A percentile compares a stretch with the other conserved stretches of the same genome.
Conservation (phyloP, 2,888 invertebrate species). For the Tillus elongatus region DNA sequence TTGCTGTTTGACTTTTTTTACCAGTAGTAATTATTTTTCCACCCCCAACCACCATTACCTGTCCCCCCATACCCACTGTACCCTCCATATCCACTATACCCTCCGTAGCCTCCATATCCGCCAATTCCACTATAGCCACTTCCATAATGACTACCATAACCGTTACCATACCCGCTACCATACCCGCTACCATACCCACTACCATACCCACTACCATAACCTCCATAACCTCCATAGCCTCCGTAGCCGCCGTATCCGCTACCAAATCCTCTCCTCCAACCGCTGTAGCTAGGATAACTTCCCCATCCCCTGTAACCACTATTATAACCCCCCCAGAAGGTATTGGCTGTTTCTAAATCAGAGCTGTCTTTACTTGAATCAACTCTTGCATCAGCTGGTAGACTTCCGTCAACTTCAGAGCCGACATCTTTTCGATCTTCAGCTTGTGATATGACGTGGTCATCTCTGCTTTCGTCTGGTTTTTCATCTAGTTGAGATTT, state of each 20-base stretch:
- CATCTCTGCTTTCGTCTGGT: no score
- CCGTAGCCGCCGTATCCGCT: constrained; percentile 13
- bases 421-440: no score
- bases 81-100: constrained; percentile 16
- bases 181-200: constrained; percentile 16
- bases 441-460: no score
- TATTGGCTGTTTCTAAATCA: constrained; percentile 25
- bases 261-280: constrained; percentile 15
- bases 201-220: constrained; percentile 16
- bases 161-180: constrained; percentile 14
- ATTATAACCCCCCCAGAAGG: constrained; percentile 22
- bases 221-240: constrained; percentile 5
- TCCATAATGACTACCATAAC: no score
- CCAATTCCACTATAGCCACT: no score
- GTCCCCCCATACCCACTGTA: no score
- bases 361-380: constrained; percentile 12
- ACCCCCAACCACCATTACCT: constrained; percentile 12
- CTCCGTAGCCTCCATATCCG: constrained; percentile 20
- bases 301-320: no score
- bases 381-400: not conserved
- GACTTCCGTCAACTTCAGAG: no score
- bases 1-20: no score
- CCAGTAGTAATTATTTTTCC: constrained; percentile 12
- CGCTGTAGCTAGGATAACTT: constrained; percentile 12
- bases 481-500: no score